Evolutionary conservation across 1,140 invertebrate genomes (phyloP).

Genomic region (Halictus rubicundus): DNA sequence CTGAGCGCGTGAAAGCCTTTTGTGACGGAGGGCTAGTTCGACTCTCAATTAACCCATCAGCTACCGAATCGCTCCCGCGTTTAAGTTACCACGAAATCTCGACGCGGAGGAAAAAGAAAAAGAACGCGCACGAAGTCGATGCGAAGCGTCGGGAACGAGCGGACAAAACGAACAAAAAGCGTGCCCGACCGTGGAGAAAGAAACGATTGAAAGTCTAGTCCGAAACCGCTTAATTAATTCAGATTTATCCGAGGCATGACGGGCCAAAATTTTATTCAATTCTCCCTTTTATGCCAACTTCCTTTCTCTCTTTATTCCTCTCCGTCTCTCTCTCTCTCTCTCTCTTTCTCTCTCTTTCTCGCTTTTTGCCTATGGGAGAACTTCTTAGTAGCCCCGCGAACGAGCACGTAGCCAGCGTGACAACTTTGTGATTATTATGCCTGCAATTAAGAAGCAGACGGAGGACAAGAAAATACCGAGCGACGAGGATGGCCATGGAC

Average conservation of each 20-base stretch:
- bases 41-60: conserved; percentile 79
- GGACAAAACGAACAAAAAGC: conserved; percentile 11
- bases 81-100: conserved; percentile 72
- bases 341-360: not conserved
- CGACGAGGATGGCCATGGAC: conserved; percentile 45
- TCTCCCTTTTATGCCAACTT: conserved; percentile 68
- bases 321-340: conserved; percentile 21
- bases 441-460: conserved; percentile 58
- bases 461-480: conserved; percentile 22
- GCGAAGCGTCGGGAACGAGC: conserved; percentile 15
- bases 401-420: conserved; percentile 39
- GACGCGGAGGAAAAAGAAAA: conserved; percentile 46
- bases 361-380: not conserved
- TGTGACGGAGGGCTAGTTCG: conserved; percentile 72
- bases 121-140: conserved; percentile 46
- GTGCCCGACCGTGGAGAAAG: conserved; percentile 22
- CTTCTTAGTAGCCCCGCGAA: conserved; percentile 21
- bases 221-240: conserved; percentile 79
- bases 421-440: conserved; percentile 62
- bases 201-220: conserved; percentile 62
- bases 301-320: conserved; percentile 46
- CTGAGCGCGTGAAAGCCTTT: conserved; percentile 66
- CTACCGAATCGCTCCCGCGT: conserved; percentile 76
- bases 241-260: conserved; percentile 78
- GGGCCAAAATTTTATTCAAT: conserved; percentile 77